Percentiles rank a stretch among this genome's conserved stretches.
Evolutionary conservation across 2,113 vertebrate genomes (phyloP).

Genomic region (Arenaria interpres): DNA sequence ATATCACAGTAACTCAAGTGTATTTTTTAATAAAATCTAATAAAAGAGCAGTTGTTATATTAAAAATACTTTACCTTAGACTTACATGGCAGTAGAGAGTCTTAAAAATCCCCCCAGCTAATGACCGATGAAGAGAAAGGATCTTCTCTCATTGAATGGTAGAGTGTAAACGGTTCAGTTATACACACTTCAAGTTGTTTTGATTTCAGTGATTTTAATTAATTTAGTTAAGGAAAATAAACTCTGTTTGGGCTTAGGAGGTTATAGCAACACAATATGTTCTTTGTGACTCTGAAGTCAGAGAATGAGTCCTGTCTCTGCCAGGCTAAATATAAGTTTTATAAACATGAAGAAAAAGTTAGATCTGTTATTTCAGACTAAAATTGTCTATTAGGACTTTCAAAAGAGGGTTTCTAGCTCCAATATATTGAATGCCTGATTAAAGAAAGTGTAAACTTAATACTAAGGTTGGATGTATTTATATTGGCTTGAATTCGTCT

Average conservation of each 20-base stretch:
- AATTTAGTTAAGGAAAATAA: background rate
- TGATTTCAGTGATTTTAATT: background rate
- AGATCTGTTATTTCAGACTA: background rate
- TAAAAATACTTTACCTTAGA: background rate
- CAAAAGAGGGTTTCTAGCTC: background rate
- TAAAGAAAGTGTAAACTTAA: background rate
- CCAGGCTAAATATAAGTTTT: background rate
- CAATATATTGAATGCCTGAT: background rate
- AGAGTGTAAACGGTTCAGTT: background rate
- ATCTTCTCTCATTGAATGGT: background rate
- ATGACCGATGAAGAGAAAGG: background rate
- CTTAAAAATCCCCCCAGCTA: background rate
- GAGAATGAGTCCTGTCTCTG: background rate
- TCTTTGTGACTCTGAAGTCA: background rate
- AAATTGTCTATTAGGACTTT: background rate
- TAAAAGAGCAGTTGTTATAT: background rate
- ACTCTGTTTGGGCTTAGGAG: background rate
- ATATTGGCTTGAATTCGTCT: background rate
- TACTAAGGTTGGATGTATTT: background rate
- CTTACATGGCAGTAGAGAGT: background rate
- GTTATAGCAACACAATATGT: background rate
- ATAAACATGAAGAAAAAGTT: background rate
- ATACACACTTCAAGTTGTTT: background rate
- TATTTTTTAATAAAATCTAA: background rate
- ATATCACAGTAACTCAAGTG: background rate